These are phyloP conservation scores for Limenitis arthemis DNA, from an alignment of 2,888 invertebrate genomes.

Conservation along the genomic window DNA sequence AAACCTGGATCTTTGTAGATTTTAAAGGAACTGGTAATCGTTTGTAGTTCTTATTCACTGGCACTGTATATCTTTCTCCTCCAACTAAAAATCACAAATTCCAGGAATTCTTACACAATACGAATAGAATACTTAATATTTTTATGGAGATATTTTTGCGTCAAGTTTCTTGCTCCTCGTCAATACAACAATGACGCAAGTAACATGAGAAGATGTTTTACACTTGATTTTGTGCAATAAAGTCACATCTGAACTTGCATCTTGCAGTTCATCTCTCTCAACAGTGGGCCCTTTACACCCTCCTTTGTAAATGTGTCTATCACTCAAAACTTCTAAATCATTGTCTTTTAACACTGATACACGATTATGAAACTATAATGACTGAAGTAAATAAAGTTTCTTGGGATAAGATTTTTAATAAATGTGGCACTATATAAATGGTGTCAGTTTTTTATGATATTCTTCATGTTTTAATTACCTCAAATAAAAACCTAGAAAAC, in stretches of 20 bases:
- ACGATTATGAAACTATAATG: background rate
- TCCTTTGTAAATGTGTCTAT: constrained; percentile 1
- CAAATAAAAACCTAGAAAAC: too few relatives aligned
- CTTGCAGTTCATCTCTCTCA: too few relatives aligned
- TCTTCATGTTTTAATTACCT: too few relatives aligned
- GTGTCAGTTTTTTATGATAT: too few relatives aligned
- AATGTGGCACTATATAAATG: too few relatives aligned
- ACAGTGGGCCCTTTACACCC: background rate
- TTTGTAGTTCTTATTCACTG: constrained; percentile 1
- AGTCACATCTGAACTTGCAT: background rate
- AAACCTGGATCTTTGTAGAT: too few relatives aligned
- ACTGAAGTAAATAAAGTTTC: too few relatives aligned
- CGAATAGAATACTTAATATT: constrained; percentile 1
- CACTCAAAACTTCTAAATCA: background rate
- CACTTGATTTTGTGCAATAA: constrained; percentile 9
- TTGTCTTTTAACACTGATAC: background rate
- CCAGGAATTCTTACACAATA: constrained; percentile 1
- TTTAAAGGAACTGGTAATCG: too few relatives aligned
- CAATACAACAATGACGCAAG: constrained; percentile 9
- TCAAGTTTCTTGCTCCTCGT: constrained; percentile 4
- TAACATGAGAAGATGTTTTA: constrained; percentile 4
- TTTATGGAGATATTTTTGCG: constrained; percentile 10
- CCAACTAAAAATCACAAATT: too few relatives aligned
- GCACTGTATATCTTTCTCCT: constrained; percentile 6
- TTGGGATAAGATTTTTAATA: background rate